These are phyloP conservation scores for Scortum barcoo DNA, from an alignment of 2,113 vertebrate genomes.

Conservation along the genomic window DNA sequence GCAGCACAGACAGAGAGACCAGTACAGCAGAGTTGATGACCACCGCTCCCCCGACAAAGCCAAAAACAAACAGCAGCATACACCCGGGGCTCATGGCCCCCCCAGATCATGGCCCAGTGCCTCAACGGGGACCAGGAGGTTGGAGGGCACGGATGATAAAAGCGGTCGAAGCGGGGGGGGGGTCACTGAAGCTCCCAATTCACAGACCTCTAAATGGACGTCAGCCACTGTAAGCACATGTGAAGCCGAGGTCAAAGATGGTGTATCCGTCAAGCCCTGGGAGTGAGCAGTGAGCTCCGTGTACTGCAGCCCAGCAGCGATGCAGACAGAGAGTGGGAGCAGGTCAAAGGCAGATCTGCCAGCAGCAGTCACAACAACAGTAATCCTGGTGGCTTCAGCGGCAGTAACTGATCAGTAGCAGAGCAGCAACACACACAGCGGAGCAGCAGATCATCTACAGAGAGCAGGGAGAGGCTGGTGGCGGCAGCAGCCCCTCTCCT, in stretches of 20 bases:
- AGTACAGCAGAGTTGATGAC: conserved; percentile 98
- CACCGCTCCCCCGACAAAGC: conserved; percentile 98
- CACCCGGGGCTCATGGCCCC: conserved; percentile 98
- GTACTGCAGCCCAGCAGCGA: conserved; percentile 4
- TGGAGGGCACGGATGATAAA: conserved; percentile 48
- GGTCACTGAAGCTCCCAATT: conserved; percentile 7
- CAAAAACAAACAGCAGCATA: conserved; percentile 99
- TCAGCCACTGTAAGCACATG: background rate
- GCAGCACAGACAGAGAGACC: conserved; percentile 97
- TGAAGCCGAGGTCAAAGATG: background rate
- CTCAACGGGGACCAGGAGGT: conserved; percentile 60
- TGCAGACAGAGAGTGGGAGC: conserved; percentile 18
- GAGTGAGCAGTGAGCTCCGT: background rate
- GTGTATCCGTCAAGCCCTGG: background rate
- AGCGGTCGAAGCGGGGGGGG: conserved; percentile 16
- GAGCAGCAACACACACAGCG: background rate
- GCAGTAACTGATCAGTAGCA: conserved; percentile 12
- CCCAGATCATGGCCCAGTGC: conserved; percentile 89
- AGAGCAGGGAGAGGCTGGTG: conserved; percentile 21
- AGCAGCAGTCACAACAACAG: conserved; percentile 47
- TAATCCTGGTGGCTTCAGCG: conserved; percentile 56
- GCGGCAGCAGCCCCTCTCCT: conserved; percentile 44
- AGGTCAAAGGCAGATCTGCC: conserved; percentile 31
- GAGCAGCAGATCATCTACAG: conserved; percentile 16
- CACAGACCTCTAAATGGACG: conserved; percentile 2